phyloP scores from a whole-genome alignment of 2,113 vertebrate genomes.

The Toxostoma redivivum region DNA sequence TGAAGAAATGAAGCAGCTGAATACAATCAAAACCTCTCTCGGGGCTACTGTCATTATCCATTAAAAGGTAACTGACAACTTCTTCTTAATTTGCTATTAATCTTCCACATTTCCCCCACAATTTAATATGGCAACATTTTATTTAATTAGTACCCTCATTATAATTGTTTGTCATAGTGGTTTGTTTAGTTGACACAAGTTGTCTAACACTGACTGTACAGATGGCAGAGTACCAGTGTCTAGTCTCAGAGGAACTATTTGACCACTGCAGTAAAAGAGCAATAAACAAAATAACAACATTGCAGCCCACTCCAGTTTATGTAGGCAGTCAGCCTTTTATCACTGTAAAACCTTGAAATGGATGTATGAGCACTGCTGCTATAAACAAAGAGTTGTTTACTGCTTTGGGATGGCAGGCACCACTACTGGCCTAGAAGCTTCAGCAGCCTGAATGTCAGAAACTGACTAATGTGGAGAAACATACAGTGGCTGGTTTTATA shows the following conservation, averaged over 20 bases:
- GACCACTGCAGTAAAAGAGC: conserved; percentile 85
- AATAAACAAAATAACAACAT: conserved; percentile 88
- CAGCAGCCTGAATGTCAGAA: conserved; percentile 70
- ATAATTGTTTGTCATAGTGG: conserved; percentile 71
- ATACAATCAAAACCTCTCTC: conserved; percentile 37
- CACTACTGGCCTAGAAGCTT: conserved; percentile 69
- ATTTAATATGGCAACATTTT: conserved; percentile 52
- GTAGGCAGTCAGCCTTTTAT: conserved; percentile 87
- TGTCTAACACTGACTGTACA: conserved; percentile 72
- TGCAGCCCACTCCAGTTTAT: conserved; percentile 83
- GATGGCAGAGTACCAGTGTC: conserved; percentile 72
- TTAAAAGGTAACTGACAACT: conserved; percentile 51
- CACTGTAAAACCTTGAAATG: conserved; percentile 84
- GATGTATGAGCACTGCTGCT: conserved; percentile 74
- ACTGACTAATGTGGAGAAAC: conserved; percentile 72
- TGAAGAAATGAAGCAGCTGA: not conserved
- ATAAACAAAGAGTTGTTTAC: conserved; percentile 83
- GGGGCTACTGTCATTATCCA: conserved; percentile 22
- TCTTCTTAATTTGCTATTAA: conserved; percentile 64
- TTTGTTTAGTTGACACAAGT: conserved; percentile 70
- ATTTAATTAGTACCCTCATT: conserved; percentile 76
- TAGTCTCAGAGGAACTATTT: conserved; percentile 84
- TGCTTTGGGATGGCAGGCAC: conserved; percentile 69
- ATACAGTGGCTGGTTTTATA: conserved; percentile 73
- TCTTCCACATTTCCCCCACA: conserved; percentile 48